Base-by-base conservation (phyloP, 2,888 invertebrate genomes). In the Priocnemis perturbator region DNA sequence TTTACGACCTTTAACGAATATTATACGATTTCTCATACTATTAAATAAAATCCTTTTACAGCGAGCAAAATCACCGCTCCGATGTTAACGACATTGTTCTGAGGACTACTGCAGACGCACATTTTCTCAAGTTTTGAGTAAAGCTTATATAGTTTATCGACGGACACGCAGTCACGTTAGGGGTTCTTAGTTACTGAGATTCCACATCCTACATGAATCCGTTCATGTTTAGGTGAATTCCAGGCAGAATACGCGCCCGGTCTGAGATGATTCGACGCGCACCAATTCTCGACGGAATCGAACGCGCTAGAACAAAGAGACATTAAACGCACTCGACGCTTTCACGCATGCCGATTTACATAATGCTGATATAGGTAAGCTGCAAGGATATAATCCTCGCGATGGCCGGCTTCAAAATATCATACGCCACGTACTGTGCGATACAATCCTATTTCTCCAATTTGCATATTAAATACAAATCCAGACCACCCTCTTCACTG, bases 401-500 rank as follows among this genome's bases (percentile, higher is more conserved):
- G 71, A 73, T 72, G 78, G 70, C 70, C 71, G 70, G 84, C 78
- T 78, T 82, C 79, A 79, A 84, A 86, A 85, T 86, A 85, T 82
- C 83, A 80, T 77, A 75, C 74, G 78, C 77, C 76, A 73, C 74
- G 81, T 81, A 79, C 77, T 66, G 68, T 79, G 76, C 79, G 77
- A 77, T 79, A 81, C 84, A 83, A 86, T 86, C 83, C 84, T 83
- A 84, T 87, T 87, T 85, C 84, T 79, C 81, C 83, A 87, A 86
- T 87, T 87, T 87, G 84, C 87, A 87, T 87, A 85, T 83, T 86
- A 87, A 86, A 86, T 85, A 84, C 82, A 73, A 71, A 70, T 74
- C 66, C 74, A 15, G 26, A 14, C 19, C 19, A 15, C 11, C 26
- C 59, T 50, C 64, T 53, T 64, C 63, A 37, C 11, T 9, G 37